These are phyloP conservation scores for Hormiphora californensis DNA, from an alignment of 37 sponge, comb jelly and placozoan species.

Conservation along the genomic window DNA sequence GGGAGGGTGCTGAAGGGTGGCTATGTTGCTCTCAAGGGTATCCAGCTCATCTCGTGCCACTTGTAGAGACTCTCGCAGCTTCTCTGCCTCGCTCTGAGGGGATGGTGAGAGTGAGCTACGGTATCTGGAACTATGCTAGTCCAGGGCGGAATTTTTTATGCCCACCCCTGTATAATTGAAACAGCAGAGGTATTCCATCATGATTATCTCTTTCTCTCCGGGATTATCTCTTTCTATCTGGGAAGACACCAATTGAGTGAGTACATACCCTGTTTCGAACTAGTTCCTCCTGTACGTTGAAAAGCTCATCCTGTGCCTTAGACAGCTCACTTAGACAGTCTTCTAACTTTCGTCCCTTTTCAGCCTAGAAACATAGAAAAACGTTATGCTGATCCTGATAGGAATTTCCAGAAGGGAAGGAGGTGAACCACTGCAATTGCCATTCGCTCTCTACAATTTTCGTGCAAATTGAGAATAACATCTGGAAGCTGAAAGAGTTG, in stretches of 20 bases:
- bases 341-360: background rate
- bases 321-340: constrained; percentile 17
- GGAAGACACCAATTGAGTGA: background rate
- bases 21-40: background rate
- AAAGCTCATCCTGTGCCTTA: constrained; percentile 20
- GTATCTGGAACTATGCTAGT: too few relatives aligned
- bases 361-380: too few relatives aligned
- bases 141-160: background rate
- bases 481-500: background rate
- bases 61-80: background rate
- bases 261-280: constrained; percentile 14
- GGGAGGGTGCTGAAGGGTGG: too few relatives aligned
- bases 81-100: constrained; percentile 30
- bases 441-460: background rate
- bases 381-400: too few relatives aligned
- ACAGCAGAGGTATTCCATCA: too few relatives aligned
- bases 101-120: too few relatives aligned
- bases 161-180: too few relatives aligned
- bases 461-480: too few relatives aligned
- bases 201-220: too few relatives aligned
- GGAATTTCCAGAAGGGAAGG: background rate
- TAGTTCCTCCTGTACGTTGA: constrained; percentile 39
- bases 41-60: constrained; percentile 22
- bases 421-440: background rate
- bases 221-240: background rate